Evolutionary conservation across 2,888 invertebrate genomes (phyloP), one percentile per base, ranked within the genome.

Genomic region (Teleiodes luculella): DNA sequence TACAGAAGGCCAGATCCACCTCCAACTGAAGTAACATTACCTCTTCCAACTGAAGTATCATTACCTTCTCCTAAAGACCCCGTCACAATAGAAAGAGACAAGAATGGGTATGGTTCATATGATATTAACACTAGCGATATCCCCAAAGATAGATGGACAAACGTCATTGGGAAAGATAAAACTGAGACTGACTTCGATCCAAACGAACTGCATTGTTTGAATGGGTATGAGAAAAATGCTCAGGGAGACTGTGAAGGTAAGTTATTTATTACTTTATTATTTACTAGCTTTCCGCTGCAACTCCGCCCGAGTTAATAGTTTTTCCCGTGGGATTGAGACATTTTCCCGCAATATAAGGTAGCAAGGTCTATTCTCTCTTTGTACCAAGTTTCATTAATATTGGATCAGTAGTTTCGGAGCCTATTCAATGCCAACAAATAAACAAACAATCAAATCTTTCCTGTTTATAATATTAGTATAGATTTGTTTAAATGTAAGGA

Each of bases 241-340:
- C 66, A 76, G 49, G 92, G 92, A 1, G 89, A 91, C 30, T 93
- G 93, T 71, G 82, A 90, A 36, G 93, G 92, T 92, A 74, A 83
- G 83, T 64, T n/a, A 37, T 13, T 20, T 39, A 13, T 20, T 33
- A 11, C 30, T n/a, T 30, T 6, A 20, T n/a, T n/a, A n/a, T n/a
- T n/a, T n/a, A n/a, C n/a, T n/a, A n/a, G n/a, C n/a, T n/a, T n/a
- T n/a, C n/a, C n/a, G n/a, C n/a, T n/a, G n/a, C n/a, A n/a, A n/a
- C n/a, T n/a, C n/a, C n/a, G n/a, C n/a, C n/a, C n/a, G n/a, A n/a
- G n/a, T n/a, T n/a, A n/a, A n/a, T n/a, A n/a, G n/a, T n/a, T n/a
- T n/a, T n/a, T n/a, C n/a, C n/a, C n/a, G n/a, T n/a, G n/a, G n/a
- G n/a, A n/a, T n/a, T n/a, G n/a, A n/a, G n/a, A n/a, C n/a, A n/a